Percentiles rank a stretch among this genome's conserved stretches.
These are phyloP conservation scores for Helicoverpa assulta DNA, from an alignment of 2,888 invertebrate genomes.

Conservation along the genomic window DNA sequence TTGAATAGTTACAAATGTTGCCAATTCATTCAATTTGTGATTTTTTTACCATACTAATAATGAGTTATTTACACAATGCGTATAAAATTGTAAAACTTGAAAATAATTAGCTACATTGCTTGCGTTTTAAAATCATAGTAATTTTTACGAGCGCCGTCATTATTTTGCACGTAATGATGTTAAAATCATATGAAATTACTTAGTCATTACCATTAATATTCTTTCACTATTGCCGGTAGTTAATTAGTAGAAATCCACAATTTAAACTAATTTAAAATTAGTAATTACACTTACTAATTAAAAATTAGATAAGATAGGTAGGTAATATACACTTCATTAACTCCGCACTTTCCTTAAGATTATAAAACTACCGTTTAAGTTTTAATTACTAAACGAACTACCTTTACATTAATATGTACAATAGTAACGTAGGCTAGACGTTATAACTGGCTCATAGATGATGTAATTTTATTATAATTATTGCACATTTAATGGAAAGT, in stretches of 20 bases:
- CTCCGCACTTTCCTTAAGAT: conserved; percentile 60
- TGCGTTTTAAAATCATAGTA: conserved; percentile 46
- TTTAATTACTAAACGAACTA: conserved; percentile 70
- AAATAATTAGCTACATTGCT: conserved; percentile 46
- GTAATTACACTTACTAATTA: conserved; percentile 71
- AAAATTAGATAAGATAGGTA: conserved; percentile 66
- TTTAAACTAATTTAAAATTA: conserved; percentile 72
- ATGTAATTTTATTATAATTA: conserved; percentile 59
- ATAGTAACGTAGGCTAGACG: conserved; percentile 62
- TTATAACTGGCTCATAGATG: conserved; percentile 71
- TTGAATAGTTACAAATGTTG: conserved; percentile 37
- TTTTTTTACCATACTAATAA: conserved; percentile 51
- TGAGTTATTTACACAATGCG: conserved; percentile 54
- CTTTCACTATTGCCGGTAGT: conserved; percentile 63
- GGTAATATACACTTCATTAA: conserved; percentile 54
- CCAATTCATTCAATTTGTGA: conserved; percentile 52
- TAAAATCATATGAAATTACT: conserved; percentile 67
- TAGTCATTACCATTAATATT: conserved; percentile 64
- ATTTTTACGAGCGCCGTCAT: conserved; percentile 53
- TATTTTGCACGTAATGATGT: conserved; percentile 57
- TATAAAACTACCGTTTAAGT: conserved; percentile 71
- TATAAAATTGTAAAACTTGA: conserved; percentile 52
- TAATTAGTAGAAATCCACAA: conserved; percentile 60
- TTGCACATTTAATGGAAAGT: conserved; percentile 63
- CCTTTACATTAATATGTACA: conserved; percentile 80